Conservation (phyloP, 2,797 vertebrate genomes). For the Lophura swinhoii region DNA sequence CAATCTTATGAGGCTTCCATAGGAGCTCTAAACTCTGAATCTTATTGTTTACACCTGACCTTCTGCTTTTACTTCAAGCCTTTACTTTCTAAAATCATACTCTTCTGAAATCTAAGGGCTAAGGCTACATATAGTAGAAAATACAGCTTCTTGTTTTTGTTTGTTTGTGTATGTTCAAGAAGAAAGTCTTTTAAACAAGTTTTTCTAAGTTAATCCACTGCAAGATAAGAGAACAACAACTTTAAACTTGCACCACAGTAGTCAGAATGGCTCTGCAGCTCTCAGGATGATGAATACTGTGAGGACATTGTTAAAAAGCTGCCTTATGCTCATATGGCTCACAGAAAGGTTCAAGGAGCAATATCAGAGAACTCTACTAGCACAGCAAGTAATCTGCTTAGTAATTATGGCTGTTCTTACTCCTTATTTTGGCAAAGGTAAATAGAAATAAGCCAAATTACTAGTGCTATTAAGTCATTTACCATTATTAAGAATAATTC, state of each 20-base stretch:
- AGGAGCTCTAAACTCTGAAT: fast-evolving
- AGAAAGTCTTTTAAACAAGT: not conserved
- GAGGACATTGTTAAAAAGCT: no score
- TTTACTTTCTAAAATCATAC: fast-evolving
- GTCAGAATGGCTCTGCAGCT: no score
- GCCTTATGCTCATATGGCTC: no score
- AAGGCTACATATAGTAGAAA: not conserved
- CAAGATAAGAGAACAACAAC: not conserved
- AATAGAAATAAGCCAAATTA: no score
- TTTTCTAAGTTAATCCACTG: not conserved
- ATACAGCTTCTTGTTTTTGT: not conserved
- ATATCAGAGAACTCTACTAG: no score
- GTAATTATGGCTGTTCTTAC: no score
- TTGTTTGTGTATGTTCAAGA: not conserved
- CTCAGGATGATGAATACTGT: no score
- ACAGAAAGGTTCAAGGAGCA: no score
- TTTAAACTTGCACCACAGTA: not conserved
- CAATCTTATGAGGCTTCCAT: not conserved
- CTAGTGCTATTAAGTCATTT: no score
- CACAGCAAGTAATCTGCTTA: no score
- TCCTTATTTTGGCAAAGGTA: no score
- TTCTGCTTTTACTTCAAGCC: not conserved
- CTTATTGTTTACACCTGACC: not conserved
- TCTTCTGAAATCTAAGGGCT: not conserved
- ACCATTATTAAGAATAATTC: no score